Conservation (phyloP, 2,797 vertebrate genomes). For the Crocidura indochinensis region DNA sequence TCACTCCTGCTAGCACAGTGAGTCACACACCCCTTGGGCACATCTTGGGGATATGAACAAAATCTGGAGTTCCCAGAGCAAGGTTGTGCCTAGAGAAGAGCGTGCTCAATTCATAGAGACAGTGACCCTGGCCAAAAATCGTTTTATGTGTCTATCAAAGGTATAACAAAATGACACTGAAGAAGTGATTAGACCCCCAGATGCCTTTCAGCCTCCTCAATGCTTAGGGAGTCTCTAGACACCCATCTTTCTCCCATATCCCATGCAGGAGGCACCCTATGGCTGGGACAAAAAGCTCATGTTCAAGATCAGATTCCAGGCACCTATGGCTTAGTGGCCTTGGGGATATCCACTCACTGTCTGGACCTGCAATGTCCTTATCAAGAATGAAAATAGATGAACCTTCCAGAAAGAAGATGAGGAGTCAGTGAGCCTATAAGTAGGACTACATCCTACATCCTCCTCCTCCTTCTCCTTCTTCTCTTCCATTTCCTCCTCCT, state of each 20-base stretch:
- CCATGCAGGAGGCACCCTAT: too few species aligned
- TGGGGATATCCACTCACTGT: background rate
- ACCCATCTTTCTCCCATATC: background rate
- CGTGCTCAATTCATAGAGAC: background rate
- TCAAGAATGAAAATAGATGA: background rate
- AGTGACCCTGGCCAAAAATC: background rate
- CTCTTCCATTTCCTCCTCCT: too few species aligned
- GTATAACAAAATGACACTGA: background rate
- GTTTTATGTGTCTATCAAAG: background rate
- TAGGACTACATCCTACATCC: background rate
- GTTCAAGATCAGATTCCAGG: background rate
- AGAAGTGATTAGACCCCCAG: too few species aligned
- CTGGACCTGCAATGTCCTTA: background rate
- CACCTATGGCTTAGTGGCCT: background rate
- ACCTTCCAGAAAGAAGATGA: background rate
- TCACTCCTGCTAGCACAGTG: background rate
- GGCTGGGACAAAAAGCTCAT: rapidly evolving
- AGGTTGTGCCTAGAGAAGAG: background rate
- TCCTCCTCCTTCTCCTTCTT: background rate
- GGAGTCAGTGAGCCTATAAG: background rate
- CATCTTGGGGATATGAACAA: background rate
- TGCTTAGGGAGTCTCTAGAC: background rate
- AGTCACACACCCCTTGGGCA: background rate
- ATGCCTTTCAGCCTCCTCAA: too few species aligned
- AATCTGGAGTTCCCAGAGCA: background rate